Percentiles rank a stretch among this genome's conserved stretches.
These are phyloP conservation scores for Heliconius ethilla DNA, from an alignment of 2,888 invertebrate species.

Conservation along the genomic window DNA sequence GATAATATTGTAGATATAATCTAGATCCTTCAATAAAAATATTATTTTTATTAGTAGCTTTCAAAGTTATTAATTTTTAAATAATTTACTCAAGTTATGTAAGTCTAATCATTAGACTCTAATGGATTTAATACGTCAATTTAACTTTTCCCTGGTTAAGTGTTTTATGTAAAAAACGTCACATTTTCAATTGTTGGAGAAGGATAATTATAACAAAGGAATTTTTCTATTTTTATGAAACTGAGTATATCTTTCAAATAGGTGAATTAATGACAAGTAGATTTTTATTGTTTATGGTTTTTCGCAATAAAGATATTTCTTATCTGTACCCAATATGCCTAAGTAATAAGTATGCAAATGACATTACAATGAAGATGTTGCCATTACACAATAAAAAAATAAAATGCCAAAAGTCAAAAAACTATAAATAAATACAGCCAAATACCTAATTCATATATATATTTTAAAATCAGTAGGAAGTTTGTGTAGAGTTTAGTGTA, in stretches of 20 bases:
- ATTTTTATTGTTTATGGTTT: not conserved
- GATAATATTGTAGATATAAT: conserved; percentile 12
- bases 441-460: not conserved
- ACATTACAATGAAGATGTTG: conserved; percentile 24
- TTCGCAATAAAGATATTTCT: not conserved
- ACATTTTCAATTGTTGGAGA: not conserved
- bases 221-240: too few species aligned
- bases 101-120: not conserved
- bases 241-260: too few species aligned
- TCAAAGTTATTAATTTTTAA: not conserved
- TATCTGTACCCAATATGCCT: not conserved
- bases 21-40: not conserved
- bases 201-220: too few species aligned
- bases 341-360: not conserved
- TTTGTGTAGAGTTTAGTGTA: not conserved
- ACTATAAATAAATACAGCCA: conserved; percentile 25
- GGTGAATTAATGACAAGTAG: too few species aligned
- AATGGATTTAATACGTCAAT: not conserved
- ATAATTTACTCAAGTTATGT: not conserved
- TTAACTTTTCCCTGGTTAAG: not conserved
- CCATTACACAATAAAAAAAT: not conserved
- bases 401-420: conserved; percentile 12
- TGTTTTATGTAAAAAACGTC: not conserved
- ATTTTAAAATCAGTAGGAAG: not conserved
- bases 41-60: not conserved